Base-by-base conservation (phyloP, 2,113 vertebrate genomes). In the Psophia crepitans region DNA sequence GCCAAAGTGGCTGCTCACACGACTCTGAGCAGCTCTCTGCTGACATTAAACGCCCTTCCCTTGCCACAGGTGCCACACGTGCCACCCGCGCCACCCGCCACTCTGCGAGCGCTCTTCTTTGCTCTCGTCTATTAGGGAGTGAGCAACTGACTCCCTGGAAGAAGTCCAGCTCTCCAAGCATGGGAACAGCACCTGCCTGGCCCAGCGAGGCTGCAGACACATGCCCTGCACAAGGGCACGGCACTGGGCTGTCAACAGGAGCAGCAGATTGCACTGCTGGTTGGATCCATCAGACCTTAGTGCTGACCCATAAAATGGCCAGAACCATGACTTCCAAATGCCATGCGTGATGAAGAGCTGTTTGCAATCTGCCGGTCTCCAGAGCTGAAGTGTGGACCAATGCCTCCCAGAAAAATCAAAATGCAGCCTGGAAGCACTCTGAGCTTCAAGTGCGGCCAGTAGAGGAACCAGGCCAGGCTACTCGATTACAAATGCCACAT, bases 141-240 rank as follows among this genome's bases (percentile, higher is more conserved):
- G 73, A 97, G 73, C 84, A 91, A 92, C 80, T 95, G 96, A 88
- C 49, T 79, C 79, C 63, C 60, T 92, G 91, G 91, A 94, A 93
- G 58, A 74, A 69, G n/a, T 83, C 83, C 94, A 95, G 68, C 81
- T 84, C 82, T 77, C 84, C 76, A 84, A 73, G 87, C 81, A 88
- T 57, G 53, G 41, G 58, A 94, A 92, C 57, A 94, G 51, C 89
- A 93, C 46, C 90, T 94, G 95, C 64, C 65, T 61, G 37, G 56
- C 44, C 69, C 77, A 75, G 66, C 1, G 0, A 71, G 27, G 61
- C 73, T 84, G 61, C 69, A 87, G 74, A 66, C 75, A 86, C 56
- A 49, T 44, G 49, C 20, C 16, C 56, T 43, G 28, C 3, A 3
- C 64, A 76, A 86, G 61, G 86, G 20, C 65, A 49, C 2, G 3